Evolutionary conservation across 2,888 invertebrate genomes (phyloP).

Genomic region (Timema podura): DNA sequence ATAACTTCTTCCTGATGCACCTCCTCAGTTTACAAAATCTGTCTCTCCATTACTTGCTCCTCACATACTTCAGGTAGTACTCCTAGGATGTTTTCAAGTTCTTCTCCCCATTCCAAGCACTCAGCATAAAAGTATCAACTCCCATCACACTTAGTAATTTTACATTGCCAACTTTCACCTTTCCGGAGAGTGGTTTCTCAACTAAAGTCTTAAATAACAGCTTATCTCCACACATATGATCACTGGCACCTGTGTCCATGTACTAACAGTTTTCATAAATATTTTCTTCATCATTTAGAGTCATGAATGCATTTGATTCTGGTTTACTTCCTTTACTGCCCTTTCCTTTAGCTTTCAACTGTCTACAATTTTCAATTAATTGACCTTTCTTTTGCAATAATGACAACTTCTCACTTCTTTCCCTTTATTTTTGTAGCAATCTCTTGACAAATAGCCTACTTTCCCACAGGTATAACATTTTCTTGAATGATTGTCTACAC

Average conservation of each 20-base stretch:
- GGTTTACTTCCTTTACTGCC: background rate
- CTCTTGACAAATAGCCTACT: background rate
- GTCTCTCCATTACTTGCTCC: no score
- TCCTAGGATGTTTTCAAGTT: background rate
- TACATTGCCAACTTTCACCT: background rate
- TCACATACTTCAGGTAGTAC: no score
- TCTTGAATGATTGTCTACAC: background rate
- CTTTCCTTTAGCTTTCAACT: background rate
- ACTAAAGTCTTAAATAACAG: background rate
- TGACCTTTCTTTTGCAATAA: background rate
- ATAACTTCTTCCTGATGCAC: background rate
- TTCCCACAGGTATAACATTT: background rate
- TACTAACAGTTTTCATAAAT: background rate
- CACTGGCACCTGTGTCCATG: background rate
- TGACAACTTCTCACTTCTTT: background rate
- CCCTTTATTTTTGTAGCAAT: background rate
- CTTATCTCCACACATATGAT: background rate
- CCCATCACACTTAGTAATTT: background rate
- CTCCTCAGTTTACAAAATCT: background rate
- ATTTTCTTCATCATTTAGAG: background rate
- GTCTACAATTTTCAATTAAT: background rate
- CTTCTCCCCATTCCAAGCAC: background rate
- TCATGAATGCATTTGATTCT: background rate
- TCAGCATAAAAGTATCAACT: background rate
- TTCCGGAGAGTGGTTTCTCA: background rate